Evolutionary conservation across 2,113 vertebrate species (phyloP), one percentile per base, ranked within the genome.

Genomic region (Dicaeum eximium): DNA sequence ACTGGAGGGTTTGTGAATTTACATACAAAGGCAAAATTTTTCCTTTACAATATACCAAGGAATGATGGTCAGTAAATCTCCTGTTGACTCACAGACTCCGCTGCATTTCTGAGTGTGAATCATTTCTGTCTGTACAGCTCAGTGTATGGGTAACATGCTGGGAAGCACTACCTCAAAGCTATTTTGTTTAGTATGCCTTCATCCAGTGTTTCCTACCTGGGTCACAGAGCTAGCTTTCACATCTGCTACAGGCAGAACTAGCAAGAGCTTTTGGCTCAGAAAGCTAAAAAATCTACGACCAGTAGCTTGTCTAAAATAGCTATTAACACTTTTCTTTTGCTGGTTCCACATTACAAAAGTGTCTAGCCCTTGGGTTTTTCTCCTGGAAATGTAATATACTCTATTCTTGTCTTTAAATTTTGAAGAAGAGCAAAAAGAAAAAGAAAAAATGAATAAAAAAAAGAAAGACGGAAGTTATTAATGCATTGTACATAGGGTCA

Each of bases 331-430:
- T 81, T 70, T 33, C 38, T 67, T 84, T 42, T 86, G 30, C 33
- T 47, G 27, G 9, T 47, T 74, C 35, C 0, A 0, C 33, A 65
- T 28, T 21, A 81, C 0, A 33, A 33, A 79, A 53, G 2, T 6
- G 3, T 24, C 38, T 45, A 81, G 40, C 19, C 4, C 21, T 75
- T 37, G 66, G n/a, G 16, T 1, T 88, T 88, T 88, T 44, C 40
- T 40, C 28, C 11, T 65, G 62, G 33, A 83, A 83, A 50, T 53
- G 12, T 23, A 16, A 8, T 27, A 17, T 20, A 23, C 11, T 64
- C 69, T 51, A 56, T 60, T 44, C 37, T 37, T 85, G 44, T n/a
- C 38, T 64, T 51, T 75, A 61, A 42, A 56, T 85, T 56, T 9
- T 70, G 42, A 91, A 72, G 8, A 58, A 85, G 15, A 80, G 4